Base-by-base conservation (phyloP, 2,797 vertebrate species). In the Melanotaenia trifasciata region DNA sequence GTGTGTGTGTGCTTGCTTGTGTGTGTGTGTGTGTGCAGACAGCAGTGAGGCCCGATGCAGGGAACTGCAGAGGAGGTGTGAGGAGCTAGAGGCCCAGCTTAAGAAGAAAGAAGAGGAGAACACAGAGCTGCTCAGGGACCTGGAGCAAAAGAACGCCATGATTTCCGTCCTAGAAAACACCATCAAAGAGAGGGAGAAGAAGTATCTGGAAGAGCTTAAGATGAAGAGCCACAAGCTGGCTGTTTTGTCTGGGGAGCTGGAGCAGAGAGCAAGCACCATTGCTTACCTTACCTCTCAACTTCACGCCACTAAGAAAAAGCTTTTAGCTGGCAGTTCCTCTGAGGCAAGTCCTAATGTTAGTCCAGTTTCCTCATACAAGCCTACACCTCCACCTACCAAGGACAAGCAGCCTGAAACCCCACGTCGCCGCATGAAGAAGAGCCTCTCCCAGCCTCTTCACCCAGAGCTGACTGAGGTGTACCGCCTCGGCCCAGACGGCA, bases 131-230 rank as follows among this genome's bases (percentile, higher is more conserved):
- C 82, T 97, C 77, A 91, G 94, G 40, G 96, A 98, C 87, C 95
- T 99, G 36, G 98, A 97, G 89, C 97, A 97, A 92, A 99, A 98
- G 93, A 96, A 96, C 0, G 97, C 98, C 0, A 95, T 95, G 95
- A 96, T 98, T 81, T 94, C 95, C 0, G 98, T 98, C 70, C 95
- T 99, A 85, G 97, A 99, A 86, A 97, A 96, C 91, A 97, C 97
- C 1, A 94, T 98, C 65, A 96, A 96, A 62, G 98, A 99, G 90
- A 88, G 98, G 12, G 98, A 99, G 90, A 96, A 94, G 92, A 97
- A 96, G 88, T 99, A 99, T 81, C 90, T 99, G 89, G 98, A 99
- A 84, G 98, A 99, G 94, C 94, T 99, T 4, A 99, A 98, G 93
- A 94, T 96, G 86, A 98, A 98, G 94, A 98, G 98, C 93, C 98